Evolutionary conservation across 2,888 invertebrate genomes (phyloP), one percentile per base, ranked within the genome.

Genomic region (Aethes cnicana): DNA sequence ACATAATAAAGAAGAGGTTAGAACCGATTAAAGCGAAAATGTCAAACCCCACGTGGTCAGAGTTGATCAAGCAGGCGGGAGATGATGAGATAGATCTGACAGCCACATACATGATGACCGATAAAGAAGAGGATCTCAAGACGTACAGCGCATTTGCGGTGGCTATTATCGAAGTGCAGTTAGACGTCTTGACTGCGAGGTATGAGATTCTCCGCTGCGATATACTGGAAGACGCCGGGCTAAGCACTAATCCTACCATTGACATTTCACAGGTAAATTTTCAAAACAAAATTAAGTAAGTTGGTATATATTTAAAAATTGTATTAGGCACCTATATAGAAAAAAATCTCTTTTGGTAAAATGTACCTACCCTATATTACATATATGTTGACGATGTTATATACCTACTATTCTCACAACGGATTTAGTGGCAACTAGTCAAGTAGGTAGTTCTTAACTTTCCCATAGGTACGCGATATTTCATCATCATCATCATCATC

Each of bases 171-270:
- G 95, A 95, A 78, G 91, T 93, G 0, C 92, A 94, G 64, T 65
- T 95, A 2, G 95, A 95, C 70, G 77, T 94, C 1, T 69, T 95
- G 36, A 94, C 94, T 1, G 95, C 95, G 1, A 91, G 92, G 63
- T 91, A 91, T 58, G 81, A 92, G 62, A 75, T 93, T 26, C 66
- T 75, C 1, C 81, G 94, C 56, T 91, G 91, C 0, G 94, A 94
- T 76, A 78, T 94, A 55, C 67, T 94, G 53, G 94, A 94, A 67
- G 95, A 95, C 69, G 91, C 90, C 0, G 94, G 94, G 0, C 72
- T 91, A 56, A 93, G 93, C 70, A 80, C 93, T 39, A 94, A 92
- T 72, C 94, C 94, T 4, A 76, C 84, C 56, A 73, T 94, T 18
- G 94, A 95, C 72, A 78, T 94, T 52, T 94, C 94, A 11, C 94